Percentiles rank a stretch among this genome's conserved stretches.
Conservation (phyloP, 2,888 invertebrate genomes). For the Hoplodrina blanda region DNA sequence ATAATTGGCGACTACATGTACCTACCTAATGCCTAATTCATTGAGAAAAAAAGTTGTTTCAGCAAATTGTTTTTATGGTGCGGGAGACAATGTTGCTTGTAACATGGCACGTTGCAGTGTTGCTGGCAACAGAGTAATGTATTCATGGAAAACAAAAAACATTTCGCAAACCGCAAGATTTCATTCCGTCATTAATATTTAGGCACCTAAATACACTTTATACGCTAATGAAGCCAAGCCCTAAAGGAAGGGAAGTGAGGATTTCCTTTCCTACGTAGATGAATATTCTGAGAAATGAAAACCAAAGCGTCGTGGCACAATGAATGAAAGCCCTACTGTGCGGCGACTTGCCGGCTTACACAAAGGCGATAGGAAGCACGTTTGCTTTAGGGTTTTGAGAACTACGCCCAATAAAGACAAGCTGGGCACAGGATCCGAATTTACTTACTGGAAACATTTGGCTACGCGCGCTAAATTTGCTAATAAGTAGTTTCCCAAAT, state of each 20-base stretch:
- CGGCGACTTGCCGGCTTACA: constrained; percentile 14
- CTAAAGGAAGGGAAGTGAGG: constrained; percentile 33
- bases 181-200: constrained; percentile 12
- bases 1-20: background rate
- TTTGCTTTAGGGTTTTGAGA: constrained; percentile 30
- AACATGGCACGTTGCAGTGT: background rate
- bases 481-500: background rate
- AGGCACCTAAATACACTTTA: constrained; percentile 16
- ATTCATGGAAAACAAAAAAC: background rate
- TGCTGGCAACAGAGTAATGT: background rate
- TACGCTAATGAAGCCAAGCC: constrained; percentile 22
- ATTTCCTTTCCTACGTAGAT: constrained; percentile 26
- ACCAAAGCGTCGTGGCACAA: constrained; percentile 36
- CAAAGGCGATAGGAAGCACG: constrained; percentile 33
- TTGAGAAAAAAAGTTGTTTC: background rate
- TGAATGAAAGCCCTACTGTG: constrained; percentile 11
- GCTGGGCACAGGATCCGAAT: constrained; percentile 16
- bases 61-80: background rate
- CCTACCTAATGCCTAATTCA: background rate
- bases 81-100: too few relatives aligned
- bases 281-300: constrained; percentile 48
- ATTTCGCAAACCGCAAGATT: background rate
- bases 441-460: constrained; percentile 13
- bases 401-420: constrained; percentile 24
- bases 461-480: background rate